These are phyloP conservation scores for Drosophila maculinotata DNA, from an alignment of 2,888 invertebrate genomes.

Conservation along the genomic window DNA sequence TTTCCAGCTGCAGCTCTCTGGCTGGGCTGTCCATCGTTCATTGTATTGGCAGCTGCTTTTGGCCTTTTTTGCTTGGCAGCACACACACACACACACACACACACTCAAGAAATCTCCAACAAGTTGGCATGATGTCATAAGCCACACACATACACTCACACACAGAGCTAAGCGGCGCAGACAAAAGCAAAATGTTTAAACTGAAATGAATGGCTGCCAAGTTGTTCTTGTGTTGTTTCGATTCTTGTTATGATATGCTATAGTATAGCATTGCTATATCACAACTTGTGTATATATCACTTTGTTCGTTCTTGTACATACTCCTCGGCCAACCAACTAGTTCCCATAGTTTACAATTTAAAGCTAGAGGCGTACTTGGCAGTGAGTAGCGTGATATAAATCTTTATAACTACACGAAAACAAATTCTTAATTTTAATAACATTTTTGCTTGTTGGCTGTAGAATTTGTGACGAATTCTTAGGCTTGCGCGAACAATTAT, in stretches of 20 bases:
- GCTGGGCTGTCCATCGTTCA: slow-evolving; percentile 34
- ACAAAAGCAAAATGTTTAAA: slow-evolving; percentile 43
- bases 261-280: slow-evolving; percentile 15
- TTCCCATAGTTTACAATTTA: neutral
- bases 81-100: slow-evolving; percentile 22
- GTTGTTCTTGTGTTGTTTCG: slow-evolving; percentile 22
- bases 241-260: slow-evolving; percentile 29
- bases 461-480: neutral
- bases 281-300: slow-evolving; percentile 19
- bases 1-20: slow-evolving; percentile 31
- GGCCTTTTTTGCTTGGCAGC: slow-evolving; percentile 18
- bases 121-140: slow-evolving; percentile 73
- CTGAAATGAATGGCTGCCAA: slow-evolving; percentile 41
- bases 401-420: neutral
- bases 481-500: neutral
- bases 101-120: slow-evolving; percentile 39
- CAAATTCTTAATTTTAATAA: slow-evolving; percentile 1
- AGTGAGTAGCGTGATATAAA: neutral
- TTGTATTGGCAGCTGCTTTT: slow-evolving; percentile 63
- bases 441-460: neutral
- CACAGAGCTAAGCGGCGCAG: slow-evolving; percentile 12
- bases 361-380: neutral
- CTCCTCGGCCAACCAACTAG: neutral
- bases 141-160: slow-evolving; percentile 30
- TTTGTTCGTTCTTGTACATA: neutral